Evolutionary conservation across 2,888 invertebrate genomes (phyloP), one percentile per base, ranked within the genome.

Genomic region (Leptopilina drosophilae): DNA sequence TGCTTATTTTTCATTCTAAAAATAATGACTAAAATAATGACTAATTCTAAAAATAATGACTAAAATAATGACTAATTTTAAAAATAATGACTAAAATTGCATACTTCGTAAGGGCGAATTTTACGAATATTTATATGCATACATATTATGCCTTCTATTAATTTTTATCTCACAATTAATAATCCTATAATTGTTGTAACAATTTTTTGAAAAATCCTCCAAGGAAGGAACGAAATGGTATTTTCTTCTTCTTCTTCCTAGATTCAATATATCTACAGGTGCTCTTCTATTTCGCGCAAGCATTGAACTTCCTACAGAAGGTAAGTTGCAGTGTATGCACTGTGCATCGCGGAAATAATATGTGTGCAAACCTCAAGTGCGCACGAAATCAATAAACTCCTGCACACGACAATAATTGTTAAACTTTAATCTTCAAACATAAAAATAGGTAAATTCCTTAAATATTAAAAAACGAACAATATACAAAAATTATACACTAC

Each of bases 281-380:
- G 79, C 80, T 75, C 81, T 73, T 83, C 67, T 83, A 84, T 84
- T 84, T 82, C 76, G 75, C 86, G 86, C 86, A 85, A 87, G 87
- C 87, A 86, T 87, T 87, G 87, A 87, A 87, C 86, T 87, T 87
- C 87, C 87, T 87, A 84, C 85, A 84, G 33, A 73, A 33, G 73
- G 73, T 73, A 73, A 73, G 73, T 73, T 73, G 73, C 73, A 73
- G 73, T 73, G 15, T 66, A 33, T 73, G 67, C 67, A 67, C 67
- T 67, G n/a, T 73, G 53, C 73, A 73, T 49, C 53, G 73, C 73
- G 33, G 73, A 33, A 56, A 73, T 49, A 49, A 49, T 49, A 46
- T 69, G 33, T 33, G 56, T 73, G 73, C 53, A 73, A 73, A 33
- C 56, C 20, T 53, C 49, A 67, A 46, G 67, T 67, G 67, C 42